Evolutionary conservation across 2,113 vertebrate species (phyloP), one percentile per base, ranked within the genome.

Genomic region (Periophthalmus modestus): DNA sequence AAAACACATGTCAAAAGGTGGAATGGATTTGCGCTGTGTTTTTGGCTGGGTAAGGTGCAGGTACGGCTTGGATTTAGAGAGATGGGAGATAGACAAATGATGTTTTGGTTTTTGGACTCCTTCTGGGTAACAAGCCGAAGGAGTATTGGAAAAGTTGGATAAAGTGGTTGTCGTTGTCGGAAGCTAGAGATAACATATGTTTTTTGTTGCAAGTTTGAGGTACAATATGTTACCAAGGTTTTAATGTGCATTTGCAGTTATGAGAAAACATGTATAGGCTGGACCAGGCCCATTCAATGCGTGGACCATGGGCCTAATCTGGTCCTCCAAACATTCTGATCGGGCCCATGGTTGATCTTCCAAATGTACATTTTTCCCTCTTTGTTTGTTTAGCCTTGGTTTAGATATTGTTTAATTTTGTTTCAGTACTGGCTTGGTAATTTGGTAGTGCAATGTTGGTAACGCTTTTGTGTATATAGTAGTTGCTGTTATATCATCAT

Each of bases 1-100:
- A 82, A 75, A 67, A 23, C 34, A 84, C 80, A 84, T 89, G 85
- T 86, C 87, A 82, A 48, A 52, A 86, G 80, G 72, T 82, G 70
- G 75, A 86, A 78, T 80, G 75, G 75, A 86, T 80, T 67, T 57
- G 79, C 79, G 75, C 66, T 69, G 24, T 67, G 52, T 72, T 69
- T 39, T 68, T 70, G 63, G 74, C 63, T 72, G 81, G 47, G 62
- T 78, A 15, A 33, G 71, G 50, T 28, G 73, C 18, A 52, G 57
- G 59, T 48, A 21, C 39, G n/a, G n/a, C n/a, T 36, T 43, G 71
- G 73, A 52, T 66, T 18, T 39, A 24, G 14, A 48, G 18, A 28
- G 13, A 66, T 67, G 21, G 13, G 46, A 24, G 66, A 47, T 24
- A 11, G 14, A 48, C 14, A 48, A 48, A 39, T 39, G 33, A 14